Conservation (phyloP, 1,140 invertebrate species). For the Papilio glaucus region DNA sequence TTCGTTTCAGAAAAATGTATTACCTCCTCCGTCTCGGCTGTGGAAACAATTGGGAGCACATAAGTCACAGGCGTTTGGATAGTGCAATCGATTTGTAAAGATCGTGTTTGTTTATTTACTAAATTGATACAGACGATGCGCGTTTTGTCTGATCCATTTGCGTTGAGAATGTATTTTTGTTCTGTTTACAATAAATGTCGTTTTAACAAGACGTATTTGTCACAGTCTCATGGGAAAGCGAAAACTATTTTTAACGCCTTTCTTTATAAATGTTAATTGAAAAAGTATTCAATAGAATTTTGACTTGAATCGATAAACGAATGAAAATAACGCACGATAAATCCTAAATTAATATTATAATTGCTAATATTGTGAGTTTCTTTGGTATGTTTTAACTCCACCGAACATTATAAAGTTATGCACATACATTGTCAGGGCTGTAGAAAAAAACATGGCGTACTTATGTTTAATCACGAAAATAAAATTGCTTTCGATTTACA, state of each 20-base stretch:
- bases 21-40: conserved; percentile 42
- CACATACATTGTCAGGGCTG: too few relatives aligned
- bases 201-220: background rate
- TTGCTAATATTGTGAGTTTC: too few relatives aligned
- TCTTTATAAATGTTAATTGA: too few relatives aligned
- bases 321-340: too few relatives aligned
- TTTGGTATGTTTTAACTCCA: too few relatives aligned
- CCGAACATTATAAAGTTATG: too few relatives aligned
- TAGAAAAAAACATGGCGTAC: too few relatives aligned
- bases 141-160: background rate
- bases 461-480: too few relatives aligned
- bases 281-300: too few relatives aligned
- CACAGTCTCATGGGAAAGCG: background rate
- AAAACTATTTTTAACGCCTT: background rate
- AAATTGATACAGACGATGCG: conserved; percentile 37
- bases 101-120: conserved; percentile 42
- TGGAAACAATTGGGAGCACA: conserved; percentile 45
- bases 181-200: background rate
- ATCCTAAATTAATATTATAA: too few relatives aligned
- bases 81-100: conserved; percentile 41
- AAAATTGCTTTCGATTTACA: too few relatives aligned
- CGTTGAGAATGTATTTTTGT: background rate
- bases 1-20: conserved; percentile 37
- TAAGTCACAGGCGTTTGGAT: conserved; percentile 43
- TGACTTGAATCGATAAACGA: too few relatives aligned